phyloP scores from a whole-genome alignment of 2,113 vertebrate genomes.

The Dasyprocta punctata region DNA sequence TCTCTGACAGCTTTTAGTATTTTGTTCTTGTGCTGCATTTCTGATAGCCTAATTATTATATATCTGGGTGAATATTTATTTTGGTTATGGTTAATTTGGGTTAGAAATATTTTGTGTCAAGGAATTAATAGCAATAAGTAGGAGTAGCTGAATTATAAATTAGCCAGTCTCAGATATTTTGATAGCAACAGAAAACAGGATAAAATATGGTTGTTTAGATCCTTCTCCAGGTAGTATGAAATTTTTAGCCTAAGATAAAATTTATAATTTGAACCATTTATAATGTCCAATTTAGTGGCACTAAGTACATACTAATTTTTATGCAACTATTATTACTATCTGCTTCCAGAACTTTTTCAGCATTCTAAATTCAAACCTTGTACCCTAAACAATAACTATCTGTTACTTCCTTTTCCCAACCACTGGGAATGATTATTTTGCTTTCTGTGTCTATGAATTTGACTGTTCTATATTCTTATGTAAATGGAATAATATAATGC shows the following conservation, averaged over 20 bases:
- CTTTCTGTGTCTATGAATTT: not conserved
- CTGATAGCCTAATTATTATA: too few species aligned
- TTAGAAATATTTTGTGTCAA: not conserved
- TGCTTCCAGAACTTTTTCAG: not conserved
- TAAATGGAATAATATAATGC: not conserved
- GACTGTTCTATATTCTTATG: not conserved
- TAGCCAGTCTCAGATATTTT: not conserved
- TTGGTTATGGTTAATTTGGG: too few species aligned
- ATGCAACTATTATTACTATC: not conserved
- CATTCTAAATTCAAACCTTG: not conserved
- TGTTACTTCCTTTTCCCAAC: not conserved
- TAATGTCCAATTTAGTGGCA: not conserved
- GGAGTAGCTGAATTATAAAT: not conserved
- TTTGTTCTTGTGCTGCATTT: too few species aligned
- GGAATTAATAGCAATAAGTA: slow-evolving; percentile 22
- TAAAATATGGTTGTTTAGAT: not conserved
- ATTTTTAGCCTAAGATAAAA: not conserved
- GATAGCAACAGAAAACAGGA: not conserved
- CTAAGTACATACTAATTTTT: not conserved
- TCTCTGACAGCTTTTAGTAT: too few species aligned
- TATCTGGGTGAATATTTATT: too few species aligned
- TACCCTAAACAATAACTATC: not conserved
- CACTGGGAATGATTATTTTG: not conserved
- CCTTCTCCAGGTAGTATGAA: not conserved
- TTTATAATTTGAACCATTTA: not conserved